A percentile compares a stretch with the other conserved stretches of the same genome.
phyloP scores from a whole-genome alignment of 2,888 invertebrate species.

The Hipparchia sbordonii region DNA sequence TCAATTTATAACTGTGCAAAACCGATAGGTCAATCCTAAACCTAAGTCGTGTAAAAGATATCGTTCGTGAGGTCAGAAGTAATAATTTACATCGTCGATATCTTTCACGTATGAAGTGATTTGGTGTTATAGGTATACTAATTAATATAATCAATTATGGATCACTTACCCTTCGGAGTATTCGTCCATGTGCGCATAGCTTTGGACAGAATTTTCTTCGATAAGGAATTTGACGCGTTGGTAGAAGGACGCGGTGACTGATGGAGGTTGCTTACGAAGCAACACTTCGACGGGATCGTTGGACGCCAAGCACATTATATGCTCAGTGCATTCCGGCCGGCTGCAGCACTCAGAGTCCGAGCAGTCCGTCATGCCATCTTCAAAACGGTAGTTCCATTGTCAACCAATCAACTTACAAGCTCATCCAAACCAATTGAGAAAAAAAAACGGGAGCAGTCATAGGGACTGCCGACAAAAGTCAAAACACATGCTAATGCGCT shows the following conservation, averaged over 20 bases:
- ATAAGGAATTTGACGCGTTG: slow-evolving; percentile 98
- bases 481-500: no score
- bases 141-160: slow-evolving; percentile 30
- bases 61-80: slow-evolving; percentile 46
- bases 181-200: slow-evolving; percentile 98
- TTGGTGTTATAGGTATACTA: slow-evolving; percentile 56
- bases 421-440: slow-evolving; percentile 2
- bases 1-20: slow-evolving; percentile 73
- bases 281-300: slow-evolving; percentile 98
- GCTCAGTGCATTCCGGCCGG: slow-evolving; percentile 92
- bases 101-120: slow-evolving; percentile 74
- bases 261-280: slow-evolving; percentile 97
- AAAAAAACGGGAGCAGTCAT: no score
- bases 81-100: slow-evolving; percentile 53
- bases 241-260: slow-evolving; percentile 98
- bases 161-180: slow-evolving; percentile 98
- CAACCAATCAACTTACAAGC: slow-evolving; percentile 44
- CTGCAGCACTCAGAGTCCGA: slow-evolving; percentile 99
- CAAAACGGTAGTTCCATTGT: slow-evolving; percentile 72
- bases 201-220: slow-evolving; percentile 99
- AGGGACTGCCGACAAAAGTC: no score
- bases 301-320: slow-evolving; percentile 97
- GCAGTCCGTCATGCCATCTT: slow-evolving; percentile 99
- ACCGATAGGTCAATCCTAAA: slow-evolving; percentile 68
- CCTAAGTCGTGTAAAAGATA: slow-evolving; percentile 67